Percentiles rank a stretch among this genome's conserved stretches.
Evolutionary conservation across 2,113 vertebrate species (phyloP).

Genomic region (Apeltes quadracus): DNA sequence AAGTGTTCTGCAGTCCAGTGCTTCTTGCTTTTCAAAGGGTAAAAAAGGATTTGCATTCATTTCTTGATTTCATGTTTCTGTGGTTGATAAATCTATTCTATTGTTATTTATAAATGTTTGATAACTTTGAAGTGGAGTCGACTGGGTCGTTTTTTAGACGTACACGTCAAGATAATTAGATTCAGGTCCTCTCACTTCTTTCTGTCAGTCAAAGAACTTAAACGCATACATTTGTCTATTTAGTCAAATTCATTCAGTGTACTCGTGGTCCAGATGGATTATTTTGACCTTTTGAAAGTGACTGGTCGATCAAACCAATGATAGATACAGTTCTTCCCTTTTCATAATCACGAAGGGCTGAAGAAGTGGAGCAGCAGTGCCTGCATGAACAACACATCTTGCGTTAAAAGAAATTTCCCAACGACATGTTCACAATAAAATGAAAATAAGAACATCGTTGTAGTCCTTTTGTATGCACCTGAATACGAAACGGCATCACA

Average conservation of each 20-base stretch:
- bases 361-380: neutral
- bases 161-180: neutral
- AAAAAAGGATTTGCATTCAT: neutral
- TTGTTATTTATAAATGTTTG: neutral
- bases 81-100: neutral
- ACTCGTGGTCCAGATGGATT: constrained; percentile 26
- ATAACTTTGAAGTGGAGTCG: neutral
- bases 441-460: neutral
- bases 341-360: constrained; percentile 45
- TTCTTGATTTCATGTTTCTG: neutral
- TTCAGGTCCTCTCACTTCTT: neutral
- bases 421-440: neutral
- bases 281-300: constrained; percentile 50
- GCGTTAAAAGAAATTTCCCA: too few species aligned
- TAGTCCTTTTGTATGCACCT: neutral
- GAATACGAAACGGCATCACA: neutral
- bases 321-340: constrained; percentile 16
- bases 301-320: constrained; percentile 42
- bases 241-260: constrained; percentile 26
- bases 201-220: neutral
- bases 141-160: neutral
- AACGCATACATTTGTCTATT: constrained; percentile 1
- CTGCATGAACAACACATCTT: neutral
- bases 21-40: too few species aligned
- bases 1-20: neutral